Evolutionary conservation across 2,797 vertebrate genomes (phyloP).

Genomic region (Setipinna tenuifilis): DNA sequence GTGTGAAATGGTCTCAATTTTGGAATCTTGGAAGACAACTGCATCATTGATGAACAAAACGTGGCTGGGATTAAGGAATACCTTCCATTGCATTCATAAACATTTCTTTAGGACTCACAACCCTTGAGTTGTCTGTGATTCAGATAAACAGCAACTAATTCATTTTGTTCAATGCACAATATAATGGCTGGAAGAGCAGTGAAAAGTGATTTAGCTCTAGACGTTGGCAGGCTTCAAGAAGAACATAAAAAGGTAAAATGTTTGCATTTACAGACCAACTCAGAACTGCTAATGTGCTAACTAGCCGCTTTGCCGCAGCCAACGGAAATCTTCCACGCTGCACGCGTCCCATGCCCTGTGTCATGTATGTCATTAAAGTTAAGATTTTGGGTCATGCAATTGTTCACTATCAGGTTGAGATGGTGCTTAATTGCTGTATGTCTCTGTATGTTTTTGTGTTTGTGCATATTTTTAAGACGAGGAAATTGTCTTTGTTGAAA

Average conservation of each 20-base stretch:
- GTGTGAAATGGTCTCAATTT: constrained; percentile 87
- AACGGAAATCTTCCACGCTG: constrained; percentile 12
- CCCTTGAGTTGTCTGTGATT: constrained; percentile 73
- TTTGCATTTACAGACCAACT: neutral
- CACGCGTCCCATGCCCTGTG: neutral
- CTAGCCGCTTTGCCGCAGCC: neutral
- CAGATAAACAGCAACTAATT: constrained; percentile 40
- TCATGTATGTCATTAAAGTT: neutral
- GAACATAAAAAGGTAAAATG: constrained; percentile 88
- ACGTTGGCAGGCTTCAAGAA: constrained; percentile 82
- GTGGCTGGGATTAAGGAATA: constrained; percentile 73
- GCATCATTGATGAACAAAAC: constrained; percentile 80
- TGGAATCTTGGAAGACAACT: constrained; percentile 73
- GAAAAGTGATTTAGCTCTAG: constrained; percentile 55
- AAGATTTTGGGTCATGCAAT: neutral
- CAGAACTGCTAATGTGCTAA: neutral
- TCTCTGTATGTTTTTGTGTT: neutral
- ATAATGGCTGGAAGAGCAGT: constrained; percentile 68
- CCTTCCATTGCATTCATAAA: constrained; percentile 87
- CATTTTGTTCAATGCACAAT: constrained; percentile 46
- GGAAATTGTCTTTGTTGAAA: neutral
- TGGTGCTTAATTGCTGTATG: neutral
- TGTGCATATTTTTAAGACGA: too few relatives aligned
- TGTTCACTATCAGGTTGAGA: neutral
- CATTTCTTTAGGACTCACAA: constrained; percentile 95